Conservation (phyloP, 2,113 vertebrate genomes). For the Anolis sagrei region DNA sequence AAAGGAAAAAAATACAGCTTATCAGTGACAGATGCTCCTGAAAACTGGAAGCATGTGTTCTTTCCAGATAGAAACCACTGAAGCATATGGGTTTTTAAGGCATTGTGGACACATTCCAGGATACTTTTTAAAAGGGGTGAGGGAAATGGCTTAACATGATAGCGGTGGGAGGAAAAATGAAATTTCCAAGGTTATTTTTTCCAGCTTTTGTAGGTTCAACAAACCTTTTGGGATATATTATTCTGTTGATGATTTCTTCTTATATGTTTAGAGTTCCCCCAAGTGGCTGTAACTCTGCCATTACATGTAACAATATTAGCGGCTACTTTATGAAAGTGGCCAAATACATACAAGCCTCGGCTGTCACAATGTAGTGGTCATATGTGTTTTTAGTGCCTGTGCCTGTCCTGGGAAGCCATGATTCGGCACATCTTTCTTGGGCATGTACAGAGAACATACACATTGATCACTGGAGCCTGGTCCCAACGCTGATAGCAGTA, state of each 20-base stretch:
- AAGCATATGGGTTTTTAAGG: not conserved
- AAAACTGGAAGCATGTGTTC: not conserved
- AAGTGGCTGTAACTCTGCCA: slow-evolving; percentile 1
- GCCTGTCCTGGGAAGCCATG: not conserved
- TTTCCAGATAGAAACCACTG: not conserved
- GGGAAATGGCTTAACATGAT: not conserved
- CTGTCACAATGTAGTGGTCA: too few species aligned
- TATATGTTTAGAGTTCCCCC: not conserved
- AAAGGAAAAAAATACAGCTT: not conserved
- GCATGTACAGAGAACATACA: not conserved
- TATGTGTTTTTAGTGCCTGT: not conserved
- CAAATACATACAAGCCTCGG: not conserved
- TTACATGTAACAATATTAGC: not conserved
- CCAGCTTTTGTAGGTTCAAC: not conserved
- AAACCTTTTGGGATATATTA: not conserved
- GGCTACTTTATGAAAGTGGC: not conserved
- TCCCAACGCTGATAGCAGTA: too few species aligned
- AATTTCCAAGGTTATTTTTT: not conserved
- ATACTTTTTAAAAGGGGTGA: too few species aligned
- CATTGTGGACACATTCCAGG: not conserved
- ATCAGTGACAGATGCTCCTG: not conserved
- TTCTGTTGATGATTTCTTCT: not conserved
- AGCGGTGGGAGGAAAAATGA: not conserved
- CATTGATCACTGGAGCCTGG: too few species aligned
- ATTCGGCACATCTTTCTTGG: too few species aligned